A percentile compares a stretch with the other conserved stretches of the same genome.
These are phyloP conservation scores for Aleiodes alternator DNA, from an alignment of 2,888 invertebrate genomes.

Conservation along the genomic window DNA sequence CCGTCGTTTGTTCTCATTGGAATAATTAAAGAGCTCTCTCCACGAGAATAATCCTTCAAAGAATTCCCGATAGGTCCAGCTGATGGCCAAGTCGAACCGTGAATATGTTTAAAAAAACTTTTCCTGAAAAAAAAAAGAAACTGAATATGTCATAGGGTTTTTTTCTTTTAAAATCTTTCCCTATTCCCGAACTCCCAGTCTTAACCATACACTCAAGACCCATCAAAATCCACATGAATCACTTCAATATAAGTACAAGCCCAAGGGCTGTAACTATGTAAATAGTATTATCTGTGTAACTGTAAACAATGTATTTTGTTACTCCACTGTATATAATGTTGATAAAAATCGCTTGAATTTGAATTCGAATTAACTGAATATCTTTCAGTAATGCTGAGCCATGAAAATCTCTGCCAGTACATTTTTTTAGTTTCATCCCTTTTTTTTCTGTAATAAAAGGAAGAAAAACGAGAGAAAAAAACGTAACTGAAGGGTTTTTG, in stretches of 20 bases:
- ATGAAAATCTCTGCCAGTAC: conserved; percentile 46
- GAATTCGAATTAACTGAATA: conserved; percentile 44
- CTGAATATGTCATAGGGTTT: no score
- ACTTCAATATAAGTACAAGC: no score
- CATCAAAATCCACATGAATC: no score
- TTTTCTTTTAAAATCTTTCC: no score
- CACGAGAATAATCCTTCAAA: conserved; percentile 23
- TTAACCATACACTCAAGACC: no score
- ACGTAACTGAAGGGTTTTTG: conserved; percentile 31
- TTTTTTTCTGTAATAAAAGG: conserved; percentile 25
- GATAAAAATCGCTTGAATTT: no score
- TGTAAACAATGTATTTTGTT: no score
- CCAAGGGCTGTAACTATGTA: no score
- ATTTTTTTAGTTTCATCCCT: conserved; percentile 25
- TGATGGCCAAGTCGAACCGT: conserved; percentile 41
- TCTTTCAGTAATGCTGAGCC: conserved; percentile 45
- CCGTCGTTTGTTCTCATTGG: conserved; percentile 18
- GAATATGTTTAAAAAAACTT: conserved; percentile 38
- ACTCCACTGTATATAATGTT: no score
- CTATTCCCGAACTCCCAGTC: no score
- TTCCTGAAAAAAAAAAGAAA: no score
- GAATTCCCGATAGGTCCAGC: conserved; percentile 19
- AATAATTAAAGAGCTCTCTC: conserved; percentile 27
- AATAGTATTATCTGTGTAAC: no score
- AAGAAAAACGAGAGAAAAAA: conserved; percentile 11